Conservation (phyloP, 92 coral and sea anemone species). For the Diadumene lineata region DNA sequence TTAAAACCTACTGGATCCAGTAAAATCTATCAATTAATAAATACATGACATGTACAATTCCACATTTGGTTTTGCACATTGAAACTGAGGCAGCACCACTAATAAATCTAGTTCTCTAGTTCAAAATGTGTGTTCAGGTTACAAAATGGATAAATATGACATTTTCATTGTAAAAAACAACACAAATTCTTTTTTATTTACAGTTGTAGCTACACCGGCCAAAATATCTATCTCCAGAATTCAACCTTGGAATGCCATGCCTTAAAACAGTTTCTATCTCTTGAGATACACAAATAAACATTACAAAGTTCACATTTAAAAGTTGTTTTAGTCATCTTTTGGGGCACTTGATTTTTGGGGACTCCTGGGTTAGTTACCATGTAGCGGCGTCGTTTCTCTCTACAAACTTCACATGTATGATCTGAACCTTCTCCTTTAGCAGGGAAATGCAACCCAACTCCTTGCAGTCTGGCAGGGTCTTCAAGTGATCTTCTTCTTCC, state of each 20-base stretch:
- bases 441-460: no score
- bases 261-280: constrained; percentile 43
- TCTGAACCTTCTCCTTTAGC: constrained; percentile 42
- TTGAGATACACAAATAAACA: no score
- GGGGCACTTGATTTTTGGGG: no score
- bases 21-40: background rate
- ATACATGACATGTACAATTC: background rate
- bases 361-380: no score
- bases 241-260: no score
- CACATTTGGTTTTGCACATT: background rate
- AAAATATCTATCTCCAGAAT: no score
- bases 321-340: no score
- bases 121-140: background rate
- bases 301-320: no score
- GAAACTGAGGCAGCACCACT: background rate
- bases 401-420: constrained; percentile 51
- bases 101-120: background rate
- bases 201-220: background rate
- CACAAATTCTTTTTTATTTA: constrained; percentile 1
- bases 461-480: no score
- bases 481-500: no score
- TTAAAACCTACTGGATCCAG: background rate
- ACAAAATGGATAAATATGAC: background rate
- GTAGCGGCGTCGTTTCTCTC: constrained; percentile 38
- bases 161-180: no score